Conservation (phyloP, 2,888 invertebrate species). For the Norana najaformis region DNA sequence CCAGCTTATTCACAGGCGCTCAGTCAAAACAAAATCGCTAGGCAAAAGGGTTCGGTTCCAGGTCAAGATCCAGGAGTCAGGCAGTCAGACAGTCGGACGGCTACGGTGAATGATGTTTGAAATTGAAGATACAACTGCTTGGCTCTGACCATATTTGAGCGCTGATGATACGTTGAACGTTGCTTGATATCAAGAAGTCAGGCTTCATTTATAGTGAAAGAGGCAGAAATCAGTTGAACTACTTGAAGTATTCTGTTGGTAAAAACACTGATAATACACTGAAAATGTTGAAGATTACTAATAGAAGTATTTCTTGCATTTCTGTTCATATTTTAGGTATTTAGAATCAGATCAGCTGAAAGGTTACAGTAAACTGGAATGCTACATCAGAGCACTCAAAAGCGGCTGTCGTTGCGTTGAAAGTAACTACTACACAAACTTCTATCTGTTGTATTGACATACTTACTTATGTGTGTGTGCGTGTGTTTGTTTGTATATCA, state of each 20-base stretch:
- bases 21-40: no score
- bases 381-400: slow-evolving; percentile 68
- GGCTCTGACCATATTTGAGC: no score
- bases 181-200: not conserved
- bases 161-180: not conserved
- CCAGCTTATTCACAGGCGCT: no score
- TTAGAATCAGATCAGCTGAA: slow-evolving; percentile 68
- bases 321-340: slow-evolving; percentile 62
- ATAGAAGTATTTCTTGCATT: not conserved
- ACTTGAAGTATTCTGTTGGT: not conserved
- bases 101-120: no score
- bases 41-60: no score
- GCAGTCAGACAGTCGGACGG: no score
- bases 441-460: not conserved
- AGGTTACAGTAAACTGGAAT: slow-evolving; percentile 69
- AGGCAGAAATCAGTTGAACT: no score
- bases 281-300: slow-evolving; percentile 41
- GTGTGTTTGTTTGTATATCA: no score
- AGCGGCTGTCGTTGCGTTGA: slow-evolving; percentile 69
- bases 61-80: no score
- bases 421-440: slow-evolving; percentile 62
- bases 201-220: not conserved
- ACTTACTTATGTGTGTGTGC: no score
- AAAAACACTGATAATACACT: not conserved
- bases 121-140: no score